phyloP scores from a whole-genome alignment of 2,888 invertebrate genomes.

The Lithophane socia region DNA sequence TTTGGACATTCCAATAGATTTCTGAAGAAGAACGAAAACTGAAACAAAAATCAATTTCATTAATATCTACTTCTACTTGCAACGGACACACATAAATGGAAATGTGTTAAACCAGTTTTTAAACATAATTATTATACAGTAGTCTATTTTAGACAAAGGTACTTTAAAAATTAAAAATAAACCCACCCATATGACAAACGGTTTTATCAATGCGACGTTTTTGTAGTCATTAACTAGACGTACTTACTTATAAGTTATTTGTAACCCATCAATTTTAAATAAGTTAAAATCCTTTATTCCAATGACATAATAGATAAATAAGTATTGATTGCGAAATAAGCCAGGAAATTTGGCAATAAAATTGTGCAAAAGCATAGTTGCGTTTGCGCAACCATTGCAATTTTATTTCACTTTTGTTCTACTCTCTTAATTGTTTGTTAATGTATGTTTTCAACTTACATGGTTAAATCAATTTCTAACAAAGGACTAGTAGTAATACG shows the following conservation, averaged over 20 bases:
- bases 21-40: constrained; percentile 95
- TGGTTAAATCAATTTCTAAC: not conserved
- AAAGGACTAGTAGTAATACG: not conserved
- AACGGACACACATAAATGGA: not conserved
- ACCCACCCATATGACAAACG: not conserved
- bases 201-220: not conserved
- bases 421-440: not conserved
- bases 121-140: not conserved
- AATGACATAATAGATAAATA: constrained; percentile 6
- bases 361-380: not conserved
- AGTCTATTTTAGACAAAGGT: not conserved
- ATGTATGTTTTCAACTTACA: constrained; percentile 9
- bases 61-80: not conserved
- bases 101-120: not conserved
- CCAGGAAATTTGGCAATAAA: not conserved
- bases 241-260: not conserved
- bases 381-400: not conserved
- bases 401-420: constrained; percentile 8
- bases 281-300: not conserved
- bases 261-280: not conserved
- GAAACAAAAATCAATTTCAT: constrained; percentile 78
- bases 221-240: not conserved
- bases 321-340: not conserved
- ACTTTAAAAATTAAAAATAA: not conserved
- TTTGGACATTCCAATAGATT: constrained; percentile 95